These are phyloP conservation scores for Pocillopora grandis DNA, from an alignment of 92 coral and sea anemone genomes.

Conservation along the genomic window DNA sequence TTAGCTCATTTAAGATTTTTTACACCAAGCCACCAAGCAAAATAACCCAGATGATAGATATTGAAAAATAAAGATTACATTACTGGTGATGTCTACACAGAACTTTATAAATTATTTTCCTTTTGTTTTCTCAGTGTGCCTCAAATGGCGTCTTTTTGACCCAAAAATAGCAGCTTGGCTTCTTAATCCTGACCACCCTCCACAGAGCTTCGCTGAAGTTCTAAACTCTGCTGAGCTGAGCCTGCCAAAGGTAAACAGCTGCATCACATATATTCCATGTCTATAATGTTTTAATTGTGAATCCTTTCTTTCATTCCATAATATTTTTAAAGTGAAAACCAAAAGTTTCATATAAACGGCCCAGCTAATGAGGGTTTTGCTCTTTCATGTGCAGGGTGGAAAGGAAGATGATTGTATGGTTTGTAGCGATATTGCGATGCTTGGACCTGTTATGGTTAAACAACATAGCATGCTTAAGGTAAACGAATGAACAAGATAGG, in stretches of 20 bases:
- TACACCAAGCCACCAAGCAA: no score
- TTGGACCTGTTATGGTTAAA: conserved; percentile 67
- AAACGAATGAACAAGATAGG: background rate
- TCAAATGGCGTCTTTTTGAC: conserved; percentile 79
- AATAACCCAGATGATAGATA: background rate
- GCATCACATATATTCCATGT: background rate
- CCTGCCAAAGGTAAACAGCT: conserved; percentile 8
- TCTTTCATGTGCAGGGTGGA: conserved; percentile 27
- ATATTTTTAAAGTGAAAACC: no score
- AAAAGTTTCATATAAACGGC: background rate
- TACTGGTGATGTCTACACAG: background rate
- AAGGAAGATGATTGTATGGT: conserved; percentile 38
- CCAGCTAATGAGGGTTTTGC: background rate
- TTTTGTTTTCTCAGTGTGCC: conserved; percentile 53
- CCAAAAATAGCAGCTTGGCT: conserved; percentile 87
- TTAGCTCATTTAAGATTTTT: no score
- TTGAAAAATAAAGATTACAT: background rate
- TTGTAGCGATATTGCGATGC: conserved; percentile 61
- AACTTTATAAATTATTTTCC: no score
- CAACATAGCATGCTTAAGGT: conserved; percentile 68
- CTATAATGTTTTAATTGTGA: no score
- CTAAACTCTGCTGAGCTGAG: conserved; percentile 26
- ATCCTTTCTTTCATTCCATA: no score
- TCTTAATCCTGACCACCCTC: conserved; percentile 86
- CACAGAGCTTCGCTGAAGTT: conserved; percentile 65